A percentile compares a stretch with the other conserved stretches of the same genome.
Conservation (phyloP, 2,113 vertebrate species). For the Tetrax tetrax region DNA sequence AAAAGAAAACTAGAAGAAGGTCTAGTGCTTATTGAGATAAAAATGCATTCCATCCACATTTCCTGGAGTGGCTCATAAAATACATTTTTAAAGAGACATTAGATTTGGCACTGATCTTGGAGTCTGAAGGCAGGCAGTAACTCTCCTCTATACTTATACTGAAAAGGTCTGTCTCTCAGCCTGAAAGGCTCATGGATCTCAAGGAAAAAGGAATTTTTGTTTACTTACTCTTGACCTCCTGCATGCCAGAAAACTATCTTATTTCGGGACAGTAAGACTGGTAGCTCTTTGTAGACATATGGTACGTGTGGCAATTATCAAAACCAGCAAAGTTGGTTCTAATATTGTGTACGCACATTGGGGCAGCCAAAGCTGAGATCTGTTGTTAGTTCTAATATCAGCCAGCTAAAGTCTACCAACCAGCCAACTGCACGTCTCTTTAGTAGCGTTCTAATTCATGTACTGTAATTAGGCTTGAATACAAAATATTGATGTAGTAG, state of each 20-base stretch:
- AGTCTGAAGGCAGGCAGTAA: not conserved
- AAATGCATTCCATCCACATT: not conserved
- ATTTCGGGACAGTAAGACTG: not conserved
- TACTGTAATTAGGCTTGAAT: conserved; percentile 60
- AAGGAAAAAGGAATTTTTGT: not conserved
- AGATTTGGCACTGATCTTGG: not conserved
- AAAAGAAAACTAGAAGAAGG: not conserved
- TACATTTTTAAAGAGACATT: not conserved
- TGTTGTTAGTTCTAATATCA: conserved; percentile 13
- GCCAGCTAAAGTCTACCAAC: conserved; percentile 33
- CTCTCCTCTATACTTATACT: not conserved
- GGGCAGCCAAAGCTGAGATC: not conserved
- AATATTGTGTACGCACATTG: not conserved
- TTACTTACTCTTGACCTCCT: not conserved
- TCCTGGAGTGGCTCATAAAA: not conserved
- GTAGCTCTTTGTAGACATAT: not conserved
- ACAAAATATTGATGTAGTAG: conserved; percentile 58
- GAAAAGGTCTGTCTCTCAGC: not conserved
- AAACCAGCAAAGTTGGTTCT: not conserved
- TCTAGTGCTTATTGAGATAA: not conserved
- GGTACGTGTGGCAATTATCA: not conserved
- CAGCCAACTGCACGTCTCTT: conserved; percentile 17
- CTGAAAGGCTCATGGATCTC: not conserved
- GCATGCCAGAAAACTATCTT: not conserved
- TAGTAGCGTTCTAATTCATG: conserved; percentile 20